Evolutionary conservation across 1,140 invertebrate species (phyloP), one percentile per base, ranked within the genome.

Genomic region (Harpegnathos saltator): DNA sequence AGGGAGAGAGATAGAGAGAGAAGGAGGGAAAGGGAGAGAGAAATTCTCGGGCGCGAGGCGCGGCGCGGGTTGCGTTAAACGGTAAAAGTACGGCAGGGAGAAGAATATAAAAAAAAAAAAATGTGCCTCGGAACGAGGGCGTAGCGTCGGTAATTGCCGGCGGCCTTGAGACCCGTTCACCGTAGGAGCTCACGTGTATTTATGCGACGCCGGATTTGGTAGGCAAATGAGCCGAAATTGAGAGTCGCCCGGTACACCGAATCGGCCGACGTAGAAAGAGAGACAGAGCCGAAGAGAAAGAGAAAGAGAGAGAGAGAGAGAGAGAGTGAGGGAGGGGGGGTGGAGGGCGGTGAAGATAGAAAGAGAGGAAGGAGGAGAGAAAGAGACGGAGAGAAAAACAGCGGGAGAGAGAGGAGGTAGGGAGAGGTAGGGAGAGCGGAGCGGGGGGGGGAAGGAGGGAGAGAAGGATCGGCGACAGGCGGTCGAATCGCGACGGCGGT

Each of bases 21-120:
- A 92, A 89, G 91, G 91, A 92, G 91, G 87, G 83, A 87, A 88
- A 92, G 92, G 91, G 90, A 92, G 89, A 92, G 91, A 92, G 92
- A 92, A 88, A 86, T n/a, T n/a, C n/a, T 44, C 89, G 85, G 71
- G 86, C 78, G 3, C 3, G 72, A 56, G 71, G 86, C 78, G 38
- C 38, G 72, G 63, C 48, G 74, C 38, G 83, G 68, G 86, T 38
- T 63, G 62, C 44, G 71, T 59, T 68, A 65, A 77, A 78, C 48
- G 50, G 63, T 58, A 69, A 44, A 78, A 58, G 52, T 69, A 78
- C 63, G 29, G 33, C 62, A 9, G 52, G 33, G 61, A 84, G 38
- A 26, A 68, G 62, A 88, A 73, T 61, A 84, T 0, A 44, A 48
- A 50, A 65, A 81, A 82, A 50, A 50, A 50, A 50, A 62, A 65